Base-by-base conservation (phyloP, 2,797 vertebrate species). In the Gambelia wislizenii region DNA sequence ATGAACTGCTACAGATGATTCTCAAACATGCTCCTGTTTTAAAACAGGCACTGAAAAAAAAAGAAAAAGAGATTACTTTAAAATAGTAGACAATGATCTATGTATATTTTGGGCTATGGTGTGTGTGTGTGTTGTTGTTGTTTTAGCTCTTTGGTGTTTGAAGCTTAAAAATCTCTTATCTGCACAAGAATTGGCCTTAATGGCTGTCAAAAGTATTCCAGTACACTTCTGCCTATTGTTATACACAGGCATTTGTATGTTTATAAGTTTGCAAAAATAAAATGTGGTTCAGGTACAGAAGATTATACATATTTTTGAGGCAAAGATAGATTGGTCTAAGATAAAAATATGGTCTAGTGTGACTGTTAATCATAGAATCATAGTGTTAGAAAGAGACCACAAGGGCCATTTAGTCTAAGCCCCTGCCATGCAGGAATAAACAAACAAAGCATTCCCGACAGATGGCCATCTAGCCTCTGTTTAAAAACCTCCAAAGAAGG, bases 271-370 rank as follows among this genome's bases (percentile, higher is more conserved):
- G 82, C 67, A 70, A 77, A 87, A 64, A 61, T n/a, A 84, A 33
- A 64, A 59, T 64, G 54, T 0, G 64, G 42, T 22, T 77, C 10
- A 4, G 2, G 3, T 69, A 30, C 39, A 3, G 85, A 82, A 84
- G 25, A 78, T 6, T 90, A 91, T 8, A 86, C 42, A 30, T 52
- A 85, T 86, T 91, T 89, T 47, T 86, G 87, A 69, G 9, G 12
- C 2, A 72, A 25, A 6, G 56, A 20, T n/a, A 30, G 42, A 42
- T 33, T 61, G 8, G 20, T 27, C 70, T 7, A 52, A n/a, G 16
- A 80, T 75, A 88, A 59, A 2, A 0, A 82, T 25, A 44, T 85
- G 69, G 20, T 42, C 18, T 18, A 10, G 25, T n/a, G 18, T 54
- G 59, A 83, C 75, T 49, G 42, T 83, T 75, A 39, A 82, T 75